A percentile compares a stretch with the other conserved stretches of the same genome.
phyloP scores from a whole-genome alignment of 2,797 vertebrate species.

The Champsocephalus gunnari region DNA sequence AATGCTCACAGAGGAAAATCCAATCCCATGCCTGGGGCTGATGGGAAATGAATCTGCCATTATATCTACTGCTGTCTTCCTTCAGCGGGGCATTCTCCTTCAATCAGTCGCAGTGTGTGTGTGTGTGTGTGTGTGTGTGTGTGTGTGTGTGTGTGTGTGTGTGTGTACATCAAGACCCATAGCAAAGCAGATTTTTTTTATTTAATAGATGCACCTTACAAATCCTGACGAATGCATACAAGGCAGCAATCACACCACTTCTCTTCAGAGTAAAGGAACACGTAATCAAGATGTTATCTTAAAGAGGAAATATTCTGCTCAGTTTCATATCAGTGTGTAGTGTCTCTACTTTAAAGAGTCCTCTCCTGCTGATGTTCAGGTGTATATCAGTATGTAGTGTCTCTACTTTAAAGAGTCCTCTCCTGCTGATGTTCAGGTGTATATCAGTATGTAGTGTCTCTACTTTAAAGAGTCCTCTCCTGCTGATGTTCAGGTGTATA shows the following conservation, averaged over 20 bases:
- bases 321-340: too few species aligned
- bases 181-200: slow-evolving; percentile 48
- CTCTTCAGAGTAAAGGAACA: not conserved
- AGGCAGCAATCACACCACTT: slow-evolving; percentile 15
- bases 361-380: too few species aligned
- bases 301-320: too few species aligned
- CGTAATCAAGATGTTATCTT: not conserved
- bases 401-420: too few species aligned
- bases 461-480: too few species aligned
- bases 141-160: slow-evolving; percentile 17
- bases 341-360: too few species aligned
- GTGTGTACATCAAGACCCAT: slow-evolving; percentile 44
- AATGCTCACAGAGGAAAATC: slow-evolving; percentile 80
- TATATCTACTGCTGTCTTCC: slow-evolving; percentile 77
- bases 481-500: too few species aligned
- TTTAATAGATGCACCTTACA: slow-evolving; percentile 61
- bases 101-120: slow-evolving; percentile 58
- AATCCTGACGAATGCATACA: slow-evolving; percentile 32
- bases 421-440: too few species aligned
- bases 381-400: too few species aligned
- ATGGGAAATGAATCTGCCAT: slow-evolving; percentile 80
- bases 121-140: too few species aligned
- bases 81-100: slow-evolving; percentile 73
- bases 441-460: too few species aligned
- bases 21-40: slow-evolving; percentile 77